Percentiles rank a stretch among this genome's conserved stretches.
These are phyloP conservation scores for Oncorhynchus mykiss DNA, from an alignment of 2,113 vertebrate genomes.

Conservation along the genomic window DNA sequence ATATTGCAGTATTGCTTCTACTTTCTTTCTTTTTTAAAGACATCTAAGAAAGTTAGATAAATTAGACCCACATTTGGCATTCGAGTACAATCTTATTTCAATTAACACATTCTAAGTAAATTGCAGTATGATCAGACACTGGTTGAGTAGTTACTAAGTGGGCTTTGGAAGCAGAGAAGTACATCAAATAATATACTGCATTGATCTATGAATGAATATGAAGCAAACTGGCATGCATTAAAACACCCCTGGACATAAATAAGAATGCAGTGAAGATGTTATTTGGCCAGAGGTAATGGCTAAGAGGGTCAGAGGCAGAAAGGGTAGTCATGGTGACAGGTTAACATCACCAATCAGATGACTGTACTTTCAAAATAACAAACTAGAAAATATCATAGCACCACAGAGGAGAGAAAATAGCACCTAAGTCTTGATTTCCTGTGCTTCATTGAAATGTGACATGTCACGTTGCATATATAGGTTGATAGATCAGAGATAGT, in stretches of 20 bases:
- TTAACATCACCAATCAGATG: constrained; percentile 46
- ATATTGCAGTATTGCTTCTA: constrained; percentile 32
- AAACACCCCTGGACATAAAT: constrained; percentile 38
- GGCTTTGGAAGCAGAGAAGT: constrained; percentile 38
- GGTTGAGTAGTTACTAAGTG: constrained; percentile 12
- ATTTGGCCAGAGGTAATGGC: constrained; percentile 30
- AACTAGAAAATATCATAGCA: constrained; percentile 82
- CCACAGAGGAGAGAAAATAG: constrained; percentile 83
- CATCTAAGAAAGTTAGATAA: constrained; percentile 19
- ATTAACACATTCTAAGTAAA: constrained; percentile 17
- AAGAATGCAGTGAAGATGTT: constrained; percentile 44
- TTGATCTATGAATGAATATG: constrained; percentile 44
- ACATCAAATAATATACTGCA: constrained; percentile 35
- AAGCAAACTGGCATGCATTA: constrained; percentile 55
- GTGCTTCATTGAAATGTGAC: constrained; percentile 63
- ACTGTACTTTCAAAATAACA: constrained; percentile 63
- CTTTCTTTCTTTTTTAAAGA: neutral
- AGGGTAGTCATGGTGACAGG: constrained; percentile 40
- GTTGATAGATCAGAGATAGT: constrained; percentile 48
- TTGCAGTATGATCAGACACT: constrained; percentile 28
- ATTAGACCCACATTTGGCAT: constrained; percentile 71
- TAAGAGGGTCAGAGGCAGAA: constrained; percentile 17
- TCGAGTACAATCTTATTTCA: constrained; percentile 40
- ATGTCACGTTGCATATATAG: constrained; percentile 65
- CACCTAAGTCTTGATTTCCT: constrained; percentile 76